Evolutionary conservation across 2,888 invertebrate species (phyloP).

Genomic region (Melanophora roralis): DNA sequence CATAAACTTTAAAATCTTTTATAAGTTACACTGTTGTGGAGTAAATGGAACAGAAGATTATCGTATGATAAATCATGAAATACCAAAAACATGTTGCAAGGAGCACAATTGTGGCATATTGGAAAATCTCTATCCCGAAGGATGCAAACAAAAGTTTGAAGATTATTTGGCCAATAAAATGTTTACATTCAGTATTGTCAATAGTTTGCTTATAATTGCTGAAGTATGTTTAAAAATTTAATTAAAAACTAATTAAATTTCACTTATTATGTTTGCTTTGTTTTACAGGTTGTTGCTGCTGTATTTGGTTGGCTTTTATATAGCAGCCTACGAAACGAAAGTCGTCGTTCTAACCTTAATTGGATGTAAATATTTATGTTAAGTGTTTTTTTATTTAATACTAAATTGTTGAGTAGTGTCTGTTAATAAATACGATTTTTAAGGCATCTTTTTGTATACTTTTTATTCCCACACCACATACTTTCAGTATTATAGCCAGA

Average conservation of each 20-base stretch:
- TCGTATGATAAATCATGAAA: constrained; percentile 67
- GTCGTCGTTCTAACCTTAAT: constrained; percentile 69
- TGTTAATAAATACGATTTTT: no score
- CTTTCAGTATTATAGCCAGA: no score
- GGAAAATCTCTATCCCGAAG: constrained; percentile 65
- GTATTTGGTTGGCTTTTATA: constrained; percentile 69
- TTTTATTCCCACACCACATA: no score
- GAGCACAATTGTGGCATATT: constrained; percentile 66
- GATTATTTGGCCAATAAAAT: constrained; percentile 70
- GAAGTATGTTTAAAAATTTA: constrained; percentile 65
- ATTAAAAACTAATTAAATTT: no score
- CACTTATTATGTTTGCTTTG: background rate
- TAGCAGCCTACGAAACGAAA: constrained; percentile 70
- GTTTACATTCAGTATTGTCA: constrained; percentile 69
- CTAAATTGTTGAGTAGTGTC: no score
- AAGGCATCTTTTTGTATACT: no score
- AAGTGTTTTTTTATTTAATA: no score
- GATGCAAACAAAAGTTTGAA: constrained; percentile 70
- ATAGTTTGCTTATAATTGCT: constrained; percentile 69
- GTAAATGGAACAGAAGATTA: constrained; percentile 71
- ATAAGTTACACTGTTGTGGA: constrained; percentile 70
- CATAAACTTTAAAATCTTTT: background rate
- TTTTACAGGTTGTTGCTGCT: constrained; percentile 67
- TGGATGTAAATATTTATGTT: no score
- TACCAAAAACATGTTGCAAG: constrained; percentile 69